phyloP scores from a whole-genome alignment of 2,113 vertebrate species.

The Lutjanus erythropterus region DNA sequence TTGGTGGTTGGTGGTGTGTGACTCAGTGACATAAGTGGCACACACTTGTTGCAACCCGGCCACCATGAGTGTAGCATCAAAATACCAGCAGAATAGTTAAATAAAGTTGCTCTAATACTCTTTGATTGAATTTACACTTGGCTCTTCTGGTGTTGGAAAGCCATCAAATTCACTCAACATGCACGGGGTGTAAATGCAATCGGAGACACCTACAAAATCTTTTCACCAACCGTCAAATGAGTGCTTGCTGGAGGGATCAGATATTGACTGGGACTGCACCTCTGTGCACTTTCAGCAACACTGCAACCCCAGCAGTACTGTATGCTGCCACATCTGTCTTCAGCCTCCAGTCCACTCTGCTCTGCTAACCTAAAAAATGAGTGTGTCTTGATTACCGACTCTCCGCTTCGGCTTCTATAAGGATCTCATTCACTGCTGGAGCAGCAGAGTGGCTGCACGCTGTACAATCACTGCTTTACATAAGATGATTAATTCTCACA shows the following conservation, averaged over 20 bases:
- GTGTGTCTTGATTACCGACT: conserved; percentile 11
- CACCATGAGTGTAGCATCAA: too few relatives aligned
- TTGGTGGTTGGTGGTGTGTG: too few relatives aligned
- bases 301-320: neutral
- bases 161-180: neutral
- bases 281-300: neutral
- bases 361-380: neutral
- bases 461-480: conserved; percentile 24
- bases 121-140: neutral
- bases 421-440: conserved; percentile 11
- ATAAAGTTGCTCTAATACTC: too few relatives aligned
- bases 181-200: neutral
- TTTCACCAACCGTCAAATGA: neutral
- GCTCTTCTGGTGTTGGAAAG: neutral
- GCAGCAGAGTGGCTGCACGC: neutral
- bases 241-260: neutral
- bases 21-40: too few relatives aligned
- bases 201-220: neutral
- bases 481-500: conserved; percentile 42
- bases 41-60: too few relatives aligned
- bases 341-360: conserved; percentile 8
- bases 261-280: neutral
- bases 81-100: too few relatives aligned
- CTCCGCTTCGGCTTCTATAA: neutral
- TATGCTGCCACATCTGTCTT: neutral